phyloP scores from a whole-genome alignment of 2,888 invertebrate species.

The Lasioglossum vierecki region DNA sequence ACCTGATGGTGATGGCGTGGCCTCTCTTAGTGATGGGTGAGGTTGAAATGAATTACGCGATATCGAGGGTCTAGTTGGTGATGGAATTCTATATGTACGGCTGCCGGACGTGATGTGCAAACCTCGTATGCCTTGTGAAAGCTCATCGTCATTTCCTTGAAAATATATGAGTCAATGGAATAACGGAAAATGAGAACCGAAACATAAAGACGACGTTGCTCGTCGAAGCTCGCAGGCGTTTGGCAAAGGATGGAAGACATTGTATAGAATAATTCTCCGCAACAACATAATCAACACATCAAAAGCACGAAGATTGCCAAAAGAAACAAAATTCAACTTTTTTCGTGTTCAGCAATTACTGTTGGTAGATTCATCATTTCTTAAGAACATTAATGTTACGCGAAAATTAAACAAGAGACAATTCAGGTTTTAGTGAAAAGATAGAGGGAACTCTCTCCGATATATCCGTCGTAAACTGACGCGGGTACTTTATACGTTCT shows the following conservation, averaged over 20 bases:
- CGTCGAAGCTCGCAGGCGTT: neutral
- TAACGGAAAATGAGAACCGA: constrained; percentile 9
- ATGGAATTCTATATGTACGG: constrained; percentile 94
- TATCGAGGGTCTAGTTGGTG: constrained; percentile 91
- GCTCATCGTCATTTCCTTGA: constrained; percentile 80
- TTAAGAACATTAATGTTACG: too few species aligned
- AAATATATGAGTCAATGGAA: constrained; percentile 31
- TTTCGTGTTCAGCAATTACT: too few species aligned
- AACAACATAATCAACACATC: neutral
- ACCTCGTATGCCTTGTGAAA: constrained; percentile 89
- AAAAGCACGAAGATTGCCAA: neutral
- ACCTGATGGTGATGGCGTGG: constrained; percentile 84
- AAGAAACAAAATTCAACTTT: too few species aligned
- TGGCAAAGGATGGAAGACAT: neutral
- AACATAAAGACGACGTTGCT: constrained; percentile 17
- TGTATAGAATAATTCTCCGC: neutral
- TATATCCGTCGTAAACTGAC: too few species aligned
- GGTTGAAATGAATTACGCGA: constrained; percentile 90
- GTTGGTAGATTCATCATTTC: too few species aligned
- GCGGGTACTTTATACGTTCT: too few species aligned
- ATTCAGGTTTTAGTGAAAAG: too few species aligned
- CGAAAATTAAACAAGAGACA: too few species aligned
- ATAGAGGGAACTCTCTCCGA: too few species aligned
- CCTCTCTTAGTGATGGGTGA: constrained; percentile 78
- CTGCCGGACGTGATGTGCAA: constrained; percentile 95